These are phyloP conservation scores for Epizoanthus ramosus DNA, from an alignment of 92 coral and sea anemone species.

Conservation along the genomic window DNA sequence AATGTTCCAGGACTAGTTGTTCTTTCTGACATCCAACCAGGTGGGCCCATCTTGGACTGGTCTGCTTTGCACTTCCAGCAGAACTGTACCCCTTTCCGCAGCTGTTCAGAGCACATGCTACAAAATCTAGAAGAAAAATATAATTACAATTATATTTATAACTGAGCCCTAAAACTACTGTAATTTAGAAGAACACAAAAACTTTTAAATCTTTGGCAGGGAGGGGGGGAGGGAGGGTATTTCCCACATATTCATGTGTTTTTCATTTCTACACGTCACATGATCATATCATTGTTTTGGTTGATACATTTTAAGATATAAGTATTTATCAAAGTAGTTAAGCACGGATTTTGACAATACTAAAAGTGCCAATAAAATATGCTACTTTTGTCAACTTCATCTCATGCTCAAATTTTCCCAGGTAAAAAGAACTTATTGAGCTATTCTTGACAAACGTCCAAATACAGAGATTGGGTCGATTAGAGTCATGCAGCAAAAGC, in stretches of 20 bases:
- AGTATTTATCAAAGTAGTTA: background rate
- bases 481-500: background rate
- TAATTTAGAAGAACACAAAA: background rate
- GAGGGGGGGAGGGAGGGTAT: background rate
- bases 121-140: slow-evolving; percentile 18
- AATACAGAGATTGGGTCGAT: background rate
- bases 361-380: slow-evolving; percentile 18
- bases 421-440: slow-evolving; percentile 6
- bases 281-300: background rate
- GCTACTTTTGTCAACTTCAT: background rate
- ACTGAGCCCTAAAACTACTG: background rate
- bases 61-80: slow-evolving; percentile 57
- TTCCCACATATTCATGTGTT: background rate
- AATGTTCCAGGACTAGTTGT: slow-evolving; percentile 15
- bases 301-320: slow-evolving; percentile 1
- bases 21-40: slow-evolving; percentile 42
- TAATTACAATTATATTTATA: background rate
- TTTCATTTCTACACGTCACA: background rate
- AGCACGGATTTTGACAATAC: slow-evolving; percentile 3
- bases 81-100: slow-evolving; percentile 39
- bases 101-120: slow-evolving; percentile 12
- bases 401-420: slow-evolving; percentile 14
- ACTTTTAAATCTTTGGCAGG: background rate
- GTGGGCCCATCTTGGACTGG: slow-evolving; percentile 53
- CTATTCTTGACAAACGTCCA: background rate